These are phyloP conservation scores for Trachelus iudaicus DNA, from an alignment of 2,888 invertebrate genomes.

Conservation along the genomic window DNA sequence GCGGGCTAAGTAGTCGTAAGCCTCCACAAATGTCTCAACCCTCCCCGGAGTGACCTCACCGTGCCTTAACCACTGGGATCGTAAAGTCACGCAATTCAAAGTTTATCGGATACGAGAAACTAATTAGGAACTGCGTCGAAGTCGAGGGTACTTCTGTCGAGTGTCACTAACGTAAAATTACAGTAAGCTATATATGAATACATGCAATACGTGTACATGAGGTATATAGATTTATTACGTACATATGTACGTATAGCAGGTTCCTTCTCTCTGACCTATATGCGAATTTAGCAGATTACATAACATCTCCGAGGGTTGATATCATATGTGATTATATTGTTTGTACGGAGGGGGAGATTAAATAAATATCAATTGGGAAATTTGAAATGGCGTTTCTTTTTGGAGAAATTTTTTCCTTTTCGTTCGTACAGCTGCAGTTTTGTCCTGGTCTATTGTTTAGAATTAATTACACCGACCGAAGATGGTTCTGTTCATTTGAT, in stretches of 20 bases:
- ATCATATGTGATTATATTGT: not conserved
- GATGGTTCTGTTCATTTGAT: too few relatives aligned
- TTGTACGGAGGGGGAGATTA: not conserved
- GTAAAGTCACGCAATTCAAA: conserved; percentile 1
- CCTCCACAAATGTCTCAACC: not conserved
- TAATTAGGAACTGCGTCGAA: not conserved
- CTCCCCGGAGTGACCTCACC: not conserved
- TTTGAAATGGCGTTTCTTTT: too few relatives aligned
- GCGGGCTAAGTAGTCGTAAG: not conserved
- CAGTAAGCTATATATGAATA: not conserved
- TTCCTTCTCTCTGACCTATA: not conserved
- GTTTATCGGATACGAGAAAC: not conserved
- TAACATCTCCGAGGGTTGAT: not conserved
- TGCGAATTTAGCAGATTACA: not conserved
- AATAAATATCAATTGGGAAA: not conserved
- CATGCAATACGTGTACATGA: not conserved
- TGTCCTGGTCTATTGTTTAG: too few relatives aligned
- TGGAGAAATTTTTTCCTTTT: too few relatives aligned
- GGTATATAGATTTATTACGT: not conserved
- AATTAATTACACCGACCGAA: too few relatives aligned
- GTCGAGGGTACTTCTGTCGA: not conserved
- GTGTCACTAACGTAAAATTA: not conserved
- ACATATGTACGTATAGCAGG: not conserved
- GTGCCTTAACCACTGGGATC: not conserved
- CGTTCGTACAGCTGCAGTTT: too few relatives aligned